Evolutionary conservation across 2,888 invertebrate species (phyloP).

Genomic region (Trachelus iudaicus): DNA sequence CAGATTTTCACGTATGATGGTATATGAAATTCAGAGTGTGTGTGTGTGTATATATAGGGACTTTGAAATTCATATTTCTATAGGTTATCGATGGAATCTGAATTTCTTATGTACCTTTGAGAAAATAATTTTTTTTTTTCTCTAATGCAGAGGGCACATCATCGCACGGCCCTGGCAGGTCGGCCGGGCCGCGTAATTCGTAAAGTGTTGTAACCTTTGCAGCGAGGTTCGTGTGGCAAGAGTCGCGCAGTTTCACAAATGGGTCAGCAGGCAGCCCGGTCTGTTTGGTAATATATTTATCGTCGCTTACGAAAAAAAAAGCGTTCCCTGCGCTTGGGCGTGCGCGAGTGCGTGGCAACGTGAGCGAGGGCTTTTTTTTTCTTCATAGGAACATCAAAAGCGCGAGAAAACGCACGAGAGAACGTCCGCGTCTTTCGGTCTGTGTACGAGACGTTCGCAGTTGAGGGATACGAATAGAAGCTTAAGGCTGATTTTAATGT

Average conservation of each 20-base stretch:
- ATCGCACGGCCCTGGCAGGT: conserved; percentile 1
- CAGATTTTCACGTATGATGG: background rate
- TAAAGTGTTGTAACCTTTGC: conserved; percentile 35
- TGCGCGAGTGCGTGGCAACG: background rate
- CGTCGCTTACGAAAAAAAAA: conserved; percentile 52
- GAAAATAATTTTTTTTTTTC: background rate
- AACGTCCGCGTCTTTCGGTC: background rate
- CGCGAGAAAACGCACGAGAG: background rate
- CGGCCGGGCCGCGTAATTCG: conserved; percentile 29
- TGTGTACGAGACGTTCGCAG: background rate
- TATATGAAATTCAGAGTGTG: background rate
- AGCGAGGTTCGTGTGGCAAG: conserved; percentile 44
- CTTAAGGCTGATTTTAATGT: background rate
- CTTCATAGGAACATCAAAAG: background rate
- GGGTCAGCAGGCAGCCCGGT: conserved; percentile 49
- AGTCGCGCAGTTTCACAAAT: conserved; percentile 60
- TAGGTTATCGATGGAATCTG: background rate
- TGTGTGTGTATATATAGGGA: too few relatives aligned
- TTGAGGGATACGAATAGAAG: background rate
- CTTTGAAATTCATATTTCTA: background rate
- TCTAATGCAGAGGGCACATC: background rate
- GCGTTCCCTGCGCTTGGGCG: conserved; percentile 11
- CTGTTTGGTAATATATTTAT: conserved; percentile 49
- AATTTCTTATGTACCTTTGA: background rate
- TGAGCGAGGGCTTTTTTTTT: background rate